phyloP scores from a whole-genome alignment of 1,140 invertebrate genomes.

The Psix sp. region DNA sequence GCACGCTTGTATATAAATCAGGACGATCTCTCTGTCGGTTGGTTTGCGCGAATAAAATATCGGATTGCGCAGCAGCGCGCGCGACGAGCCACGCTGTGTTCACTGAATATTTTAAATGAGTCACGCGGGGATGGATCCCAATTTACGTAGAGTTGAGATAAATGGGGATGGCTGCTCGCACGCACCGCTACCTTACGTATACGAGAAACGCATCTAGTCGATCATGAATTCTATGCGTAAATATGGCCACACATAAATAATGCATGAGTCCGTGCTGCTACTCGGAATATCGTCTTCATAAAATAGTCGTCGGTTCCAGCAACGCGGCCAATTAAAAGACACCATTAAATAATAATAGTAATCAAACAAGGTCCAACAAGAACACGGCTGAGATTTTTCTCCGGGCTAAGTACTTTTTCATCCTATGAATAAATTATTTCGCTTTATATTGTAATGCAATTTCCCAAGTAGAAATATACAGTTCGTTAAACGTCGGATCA shows the following conservation, averaged over 20 bases:
- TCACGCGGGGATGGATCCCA: slow-evolving; percentile 46
- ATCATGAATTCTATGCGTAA: slow-evolving; percentile 56
- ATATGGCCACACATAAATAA: slow-evolving; percentile 67
- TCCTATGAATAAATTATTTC: no score
- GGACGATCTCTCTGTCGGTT: not conserved
- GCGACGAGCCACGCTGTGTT: slow-evolving; percentile 11
- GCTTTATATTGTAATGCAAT: no score
- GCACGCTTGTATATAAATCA: slow-evolving; percentile 26
- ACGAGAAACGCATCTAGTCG: slow-evolving; percentile 64
- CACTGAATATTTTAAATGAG: slow-evolving; percentile 48
- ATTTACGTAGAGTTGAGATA: slow-evolving; percentile 55
- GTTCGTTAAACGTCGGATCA: no score
- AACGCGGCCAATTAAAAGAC: slow-evolving; percentile 40
- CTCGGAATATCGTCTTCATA: slow-evolving; percentile 28
- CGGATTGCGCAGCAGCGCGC: slow-evolving; percentile 1
- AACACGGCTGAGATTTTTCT: no score
- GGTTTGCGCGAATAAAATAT: slow-evolving; percentile 42
- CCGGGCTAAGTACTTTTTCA: no score
- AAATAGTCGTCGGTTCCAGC: slow-evolving; percentile 24
- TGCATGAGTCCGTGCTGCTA: slow-evolving; percentile 59
- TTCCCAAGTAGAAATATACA: no score
- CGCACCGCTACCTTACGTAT: slow-evolving; percentile 37
- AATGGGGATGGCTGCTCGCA: slow-evolving; percentile 42
- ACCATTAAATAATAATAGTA: slow-evolving; percentile 22
- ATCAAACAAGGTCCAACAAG: not conserved